A percentile compares a stretch with the other conserved stretches of the same genome.
Conservation (phyloP, 1,140 invertebrate species). For the Papilio polytes region DNA sequence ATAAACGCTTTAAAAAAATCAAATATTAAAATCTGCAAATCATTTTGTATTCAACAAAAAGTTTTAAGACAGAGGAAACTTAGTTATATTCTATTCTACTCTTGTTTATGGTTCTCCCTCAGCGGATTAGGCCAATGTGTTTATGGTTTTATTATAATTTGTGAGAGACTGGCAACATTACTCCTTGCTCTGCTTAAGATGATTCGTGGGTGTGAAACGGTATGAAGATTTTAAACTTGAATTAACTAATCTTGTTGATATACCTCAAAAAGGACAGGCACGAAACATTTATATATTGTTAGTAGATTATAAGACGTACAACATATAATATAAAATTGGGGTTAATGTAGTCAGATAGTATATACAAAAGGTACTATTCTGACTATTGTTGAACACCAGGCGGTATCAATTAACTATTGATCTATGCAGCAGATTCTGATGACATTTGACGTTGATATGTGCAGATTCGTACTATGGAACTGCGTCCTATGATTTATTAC, state of each 20-base stretch:
- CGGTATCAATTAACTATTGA: not conserved
- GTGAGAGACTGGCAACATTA: too few species aligned
- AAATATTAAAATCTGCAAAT: too few species aligned
- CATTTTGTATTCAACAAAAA: too few species aligned
- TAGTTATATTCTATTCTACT: too few species aligned
- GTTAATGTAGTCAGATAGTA: conserved; percentile 11
- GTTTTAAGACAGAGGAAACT: too few species aligned
- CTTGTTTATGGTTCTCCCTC: too few species aligned
- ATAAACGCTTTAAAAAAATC: not conserved
- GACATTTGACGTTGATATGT: not conserved
- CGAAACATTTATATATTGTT: not conserved
- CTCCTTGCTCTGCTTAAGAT: too few species aligned
- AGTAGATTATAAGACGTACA: not conserved
- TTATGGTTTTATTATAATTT: too few species aligned
- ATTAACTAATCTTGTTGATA: not conserved
- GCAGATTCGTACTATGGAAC: not conserved
- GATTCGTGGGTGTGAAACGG: too few species aligned
- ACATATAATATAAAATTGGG: not conserved
- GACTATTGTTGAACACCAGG: not conserved
- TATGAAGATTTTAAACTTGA: too few species aligned
- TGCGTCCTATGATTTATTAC: not conserved
- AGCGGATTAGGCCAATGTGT: too few species aligned
- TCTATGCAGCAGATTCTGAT: not conserved
- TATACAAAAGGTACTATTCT: not conserved
- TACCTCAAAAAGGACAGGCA: not conserved